Base-by-base conservation (phyloP, 92 coral and sea anemone genomes). In the Siderastrea siderea region DNA sequence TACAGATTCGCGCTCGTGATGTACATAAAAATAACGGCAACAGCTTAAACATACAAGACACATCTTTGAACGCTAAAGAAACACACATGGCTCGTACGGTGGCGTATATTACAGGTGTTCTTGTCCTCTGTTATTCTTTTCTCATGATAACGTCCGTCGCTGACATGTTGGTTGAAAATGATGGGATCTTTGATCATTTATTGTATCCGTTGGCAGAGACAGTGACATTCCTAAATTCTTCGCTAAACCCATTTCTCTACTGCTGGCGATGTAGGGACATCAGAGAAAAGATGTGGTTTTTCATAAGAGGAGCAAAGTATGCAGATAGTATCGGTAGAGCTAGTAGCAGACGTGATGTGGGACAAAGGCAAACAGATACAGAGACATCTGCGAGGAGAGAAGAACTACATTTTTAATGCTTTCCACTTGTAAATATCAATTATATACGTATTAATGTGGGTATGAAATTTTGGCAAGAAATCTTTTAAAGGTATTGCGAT, bases 161-260 rank as follows among this genome's bases (percentile, higher is more conserved):
- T 15, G 91, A 87, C 58, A 65, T 80, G 81, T 47, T 87, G 55
- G 62, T 74, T 4, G 67, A 74, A 60, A 53, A 80, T 6, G 81
- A 80, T 51, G 91, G 16, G 1, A 7, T 87, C 63, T 87, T 80
- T 80, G 76, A 87, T 80, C 74, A 87, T 50, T 61, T 61, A 15
- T 50, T 87, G 61, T 80, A 87, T 54, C 91, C 91, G 11, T 16
- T 87, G 63, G 91, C 73, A 6, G 91, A 87, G 59, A 87, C 91
- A 11, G 47, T 80, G 15, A 80, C 73, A 47, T 80, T 87, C 47
- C 12, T 80, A 26, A 87, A 87, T 82, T 87, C 86, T 9, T 65
- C 86, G 5, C 6, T 87, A 4, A 87, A 87, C 71, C 91, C 86
- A 8, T 80, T 87, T 69, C 70, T 86, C 1, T 86, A 86, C 14